Conservation (phyloP, 2,888 invertebrate species). For the Melanotus villosus region DNA sequence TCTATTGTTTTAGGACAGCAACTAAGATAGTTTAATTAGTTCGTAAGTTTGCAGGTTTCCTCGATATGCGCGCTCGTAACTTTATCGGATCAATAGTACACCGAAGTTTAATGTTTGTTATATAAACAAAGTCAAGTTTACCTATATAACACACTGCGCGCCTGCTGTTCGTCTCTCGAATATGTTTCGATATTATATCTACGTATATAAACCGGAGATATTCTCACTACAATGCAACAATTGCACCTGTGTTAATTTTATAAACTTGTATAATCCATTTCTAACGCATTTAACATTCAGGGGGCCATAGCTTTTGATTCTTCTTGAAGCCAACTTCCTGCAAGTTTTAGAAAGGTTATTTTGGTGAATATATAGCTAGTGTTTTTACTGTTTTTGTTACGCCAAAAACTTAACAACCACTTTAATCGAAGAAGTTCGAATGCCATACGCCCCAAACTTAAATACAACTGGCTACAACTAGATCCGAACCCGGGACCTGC, state of each 20-base stretch:
- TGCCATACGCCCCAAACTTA: no score
- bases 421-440: no score
- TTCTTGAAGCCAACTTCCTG: no score
- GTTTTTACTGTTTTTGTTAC: no score
- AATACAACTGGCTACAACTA: no score
- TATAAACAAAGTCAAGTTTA: conserved; percentile 63
- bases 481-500: no score
- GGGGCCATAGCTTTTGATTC: no score
- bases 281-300: no score
- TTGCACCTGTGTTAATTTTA: conserved; percentile 5
- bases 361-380: no score
- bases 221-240: no score
- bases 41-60: conserved; percentile 67
- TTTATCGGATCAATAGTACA: conserved; percentile 67
- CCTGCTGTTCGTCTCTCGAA: conserved; percentile 24
- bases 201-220: neutral
- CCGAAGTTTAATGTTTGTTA: conserved; percentile 67
- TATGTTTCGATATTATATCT: conserved; percentile 30
- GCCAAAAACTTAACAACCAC: no score
- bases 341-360: no score
- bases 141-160: conserved; percentile 27
- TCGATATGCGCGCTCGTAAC: conserved; percentile 61
- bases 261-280: neutral
- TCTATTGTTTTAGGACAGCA: conserved; percentile 67
- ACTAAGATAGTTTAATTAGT: conserved; percentile 69